Evolutionary conservation across 1,140 invertebrate species (phyloP).

Genomic region (Sarcophaga bullata): DNA sequence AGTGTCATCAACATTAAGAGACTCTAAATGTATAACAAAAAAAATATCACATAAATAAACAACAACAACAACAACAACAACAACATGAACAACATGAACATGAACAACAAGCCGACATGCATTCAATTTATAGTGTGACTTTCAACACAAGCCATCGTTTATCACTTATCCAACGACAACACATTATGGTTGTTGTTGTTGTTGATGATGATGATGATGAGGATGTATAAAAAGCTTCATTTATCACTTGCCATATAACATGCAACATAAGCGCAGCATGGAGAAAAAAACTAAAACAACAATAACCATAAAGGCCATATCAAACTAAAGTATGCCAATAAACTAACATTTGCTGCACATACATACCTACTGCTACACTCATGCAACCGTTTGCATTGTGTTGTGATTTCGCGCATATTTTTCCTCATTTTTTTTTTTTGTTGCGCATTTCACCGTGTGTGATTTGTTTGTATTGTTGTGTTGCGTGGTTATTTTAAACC

Average conservation of each 20-base stretch:
- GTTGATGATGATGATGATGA: neutral
- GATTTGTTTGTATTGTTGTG: neutral
- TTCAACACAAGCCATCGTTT: constrained; percentile 29
- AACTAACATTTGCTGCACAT: constrained; percentile 30
- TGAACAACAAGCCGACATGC: neutral
- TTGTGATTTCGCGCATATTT: no score
- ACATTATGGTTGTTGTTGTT: neutral
- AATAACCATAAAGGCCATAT: constrained; percentile 11
- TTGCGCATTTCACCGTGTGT: no score
- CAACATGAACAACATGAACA: no score
- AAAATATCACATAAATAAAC: no score
- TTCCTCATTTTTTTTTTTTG: no score
- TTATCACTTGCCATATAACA: constrained; percentile 15
- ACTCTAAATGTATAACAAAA: neutral
- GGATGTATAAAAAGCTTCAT: constrained; percentile 23
- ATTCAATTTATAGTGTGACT: constrained; percentile 6
- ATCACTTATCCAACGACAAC: constrained; percentile 28
- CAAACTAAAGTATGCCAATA: constrained; percentile 35
- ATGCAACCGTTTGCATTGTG: no score
- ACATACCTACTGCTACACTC: neutral
- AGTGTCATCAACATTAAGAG: constrained; percentile 23
- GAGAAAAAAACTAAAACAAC: neutral
- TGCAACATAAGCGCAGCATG: constrained; percentile 12
- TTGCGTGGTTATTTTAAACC: neutral
- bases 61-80: no score